Base-by-base conservation (phyloP, 2,113 vertebrate species). In the Aplodontia rufa region DNA sequence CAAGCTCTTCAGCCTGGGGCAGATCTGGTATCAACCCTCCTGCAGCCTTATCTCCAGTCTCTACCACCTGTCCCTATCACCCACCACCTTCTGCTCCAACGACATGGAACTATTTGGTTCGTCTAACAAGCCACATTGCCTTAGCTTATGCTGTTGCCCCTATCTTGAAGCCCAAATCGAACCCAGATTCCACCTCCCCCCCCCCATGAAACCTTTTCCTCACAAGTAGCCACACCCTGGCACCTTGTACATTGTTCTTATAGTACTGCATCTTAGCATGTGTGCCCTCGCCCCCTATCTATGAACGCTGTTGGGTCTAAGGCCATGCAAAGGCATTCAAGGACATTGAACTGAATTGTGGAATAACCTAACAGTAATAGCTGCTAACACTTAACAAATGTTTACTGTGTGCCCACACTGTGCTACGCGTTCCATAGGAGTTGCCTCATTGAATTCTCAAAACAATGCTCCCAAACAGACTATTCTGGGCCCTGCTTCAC, bases 401-500 rank as follows among this genome's bases (percentile, higher is more conserved):
- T 72, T 92, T 88, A 74, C 32, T 72, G 64, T 30, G 35, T 74
- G 58, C 66, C 91, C 78, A 91, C 79, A 58, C 14, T 47, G 69
- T 64, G 24, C 69, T 42, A 78, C 86, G n/a, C 49, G 58, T 81
- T 81, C 82, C 68, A 42, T 68, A 74, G 82, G 3, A 60, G 35
- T 58, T 42, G 72, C 66, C 69, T 90, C 81, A 55, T 90, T 82
- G 88, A 75, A 62, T 81, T 88, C 62, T 93, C 96, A 92, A 74
- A 87, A 76, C 37, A 82, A 60, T 42, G 30, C 72, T 58, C 42
- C 47, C 32, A 90, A 84, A 87, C 88, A 88, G 40, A 86, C 37
- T 72, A 62, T 51, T 71, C 74, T 32, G 75, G 68, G 10, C 60
- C 47, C 51, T 58, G 6, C 74, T 97, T 92, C n/a, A 76, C 20